Evolutionary conservation across 2,113 vertebrate species (phyloP).

Genomic region (Leuciscus idus): DNA sequence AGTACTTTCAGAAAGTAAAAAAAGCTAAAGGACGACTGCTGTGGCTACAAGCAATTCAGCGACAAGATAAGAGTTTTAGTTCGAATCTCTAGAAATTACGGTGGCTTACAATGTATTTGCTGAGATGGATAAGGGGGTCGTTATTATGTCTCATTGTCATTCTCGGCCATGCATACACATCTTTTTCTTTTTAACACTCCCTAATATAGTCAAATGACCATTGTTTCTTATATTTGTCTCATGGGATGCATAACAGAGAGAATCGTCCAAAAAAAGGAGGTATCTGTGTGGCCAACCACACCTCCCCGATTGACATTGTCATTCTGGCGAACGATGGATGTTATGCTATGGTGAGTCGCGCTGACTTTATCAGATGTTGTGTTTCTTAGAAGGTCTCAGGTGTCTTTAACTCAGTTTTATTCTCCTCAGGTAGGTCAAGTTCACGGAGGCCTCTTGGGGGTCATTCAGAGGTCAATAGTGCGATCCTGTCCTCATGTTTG

Average conservation of each 20-base stretch:
- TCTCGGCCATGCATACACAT: neutral
- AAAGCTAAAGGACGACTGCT: neutral
- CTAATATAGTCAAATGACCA: conserved; percentile 6
- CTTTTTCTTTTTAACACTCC: neutral
- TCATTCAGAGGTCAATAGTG: conserved; percentile 91
- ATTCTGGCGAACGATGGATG: conserved; percentile 94
- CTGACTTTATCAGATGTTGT: neutral
- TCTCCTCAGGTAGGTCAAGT: conserved; percentile 88
- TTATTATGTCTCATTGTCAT: neutral
- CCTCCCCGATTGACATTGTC: conserved; percentile 91
- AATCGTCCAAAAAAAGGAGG: conserved; percentile 92
- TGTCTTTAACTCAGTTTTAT: neutral
- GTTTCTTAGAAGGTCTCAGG: conserved; percentile 2
- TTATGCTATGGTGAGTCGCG: conserved; percentile 90
- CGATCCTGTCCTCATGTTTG: conserved; percentile 93
- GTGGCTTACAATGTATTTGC: neutral
- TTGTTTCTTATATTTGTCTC: neutral
- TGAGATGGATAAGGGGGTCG: neutral
- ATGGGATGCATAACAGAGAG: conserved; percentile 75
- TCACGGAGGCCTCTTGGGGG: conserved; percentile 90
- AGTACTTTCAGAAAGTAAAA: too few relatives aligned
- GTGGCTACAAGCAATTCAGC: neutral
- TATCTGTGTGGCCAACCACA: conserved; percentile 97
- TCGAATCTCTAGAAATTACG: neutral
- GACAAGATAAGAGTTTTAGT: neutral